These are phyloP conservation scores for Podocnemis expansa DNA, from an alignment of 2,113 vertebrate species.

Conservation along the genomic window DNA sequence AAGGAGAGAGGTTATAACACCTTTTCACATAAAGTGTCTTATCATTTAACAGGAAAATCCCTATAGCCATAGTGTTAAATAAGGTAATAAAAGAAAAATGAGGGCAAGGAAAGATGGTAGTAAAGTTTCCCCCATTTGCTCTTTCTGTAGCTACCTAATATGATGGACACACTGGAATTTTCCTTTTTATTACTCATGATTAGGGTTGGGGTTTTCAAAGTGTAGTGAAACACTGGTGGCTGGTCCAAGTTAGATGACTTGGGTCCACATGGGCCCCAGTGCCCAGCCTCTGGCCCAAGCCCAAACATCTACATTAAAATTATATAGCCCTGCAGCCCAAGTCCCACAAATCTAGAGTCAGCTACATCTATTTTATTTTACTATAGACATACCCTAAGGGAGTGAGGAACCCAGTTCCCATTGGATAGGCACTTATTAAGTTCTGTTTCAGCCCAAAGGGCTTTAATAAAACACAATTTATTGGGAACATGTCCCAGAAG, in stretches of 20 bases:
- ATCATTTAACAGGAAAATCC: background rate
- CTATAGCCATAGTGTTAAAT: background rate
- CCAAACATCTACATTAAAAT: background rate
- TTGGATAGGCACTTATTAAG: too few relatives aligned
- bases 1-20: background rate
- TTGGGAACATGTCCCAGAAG: background rate
- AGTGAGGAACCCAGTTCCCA: too few relatives aligned
- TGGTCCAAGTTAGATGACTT: background rate
- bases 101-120: fast-evolving
- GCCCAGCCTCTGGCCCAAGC: background rate
- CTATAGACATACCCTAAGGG: too few relatives aligned
- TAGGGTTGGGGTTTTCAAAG: background rate
- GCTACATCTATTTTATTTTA: too few relatives aligned
- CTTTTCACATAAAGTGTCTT: background rate
- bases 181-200: background rate
- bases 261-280: background rate
- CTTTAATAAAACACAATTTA: background rate
- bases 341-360: too few relatives aligned
- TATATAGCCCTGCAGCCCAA: background rate
- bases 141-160: background rate
- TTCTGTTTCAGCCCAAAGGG: background rate
- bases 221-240: background rate
- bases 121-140: background rate
- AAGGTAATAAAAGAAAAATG: background rate
- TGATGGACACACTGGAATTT: background rate